Base-by-base conservation (phyloP, 2,113 vertebrate genomes). In the Phycodurus eques region DNA sequence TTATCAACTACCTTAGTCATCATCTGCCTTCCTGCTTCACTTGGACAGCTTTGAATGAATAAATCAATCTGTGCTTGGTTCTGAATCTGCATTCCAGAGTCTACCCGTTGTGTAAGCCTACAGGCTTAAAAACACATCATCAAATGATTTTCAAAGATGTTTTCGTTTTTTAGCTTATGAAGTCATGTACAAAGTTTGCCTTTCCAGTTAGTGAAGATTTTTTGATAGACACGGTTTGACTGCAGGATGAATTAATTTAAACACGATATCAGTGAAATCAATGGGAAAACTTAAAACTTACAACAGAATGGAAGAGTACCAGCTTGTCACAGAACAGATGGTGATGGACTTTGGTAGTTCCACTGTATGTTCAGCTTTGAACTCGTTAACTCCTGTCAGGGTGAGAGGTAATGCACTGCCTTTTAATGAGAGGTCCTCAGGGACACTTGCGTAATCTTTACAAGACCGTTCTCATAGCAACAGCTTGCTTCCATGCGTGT, bases 381-480 rank as follows among this genome's bases (percentile, higher is more conserved):
- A 90, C 89, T 86, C 84, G 85, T 89, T 80, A 82, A 60, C 39
- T 57, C 71, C 68, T 80, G 82, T 87, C 85, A 85, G 59, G 69
- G 77, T 68, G 67, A 76, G 78, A 75, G 81, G 77, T 84, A 78
- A 80, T 78, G 73, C 46, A 68, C 69, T 65, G 72, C 76, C 11
- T 83, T 76, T 88, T 89, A 85, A 86, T 87, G 72, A 81, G 66
- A 80, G 71, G 76, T 80, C 73, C 12, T 27, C 12, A 5, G 42
- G 63, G 81, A 79, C 15, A 35, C 75, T 83, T 84, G 81, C 81
- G 88, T 90, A 85, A 88, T 90, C 85, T 87, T 86, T 75, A 67
- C 7, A 10, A 76, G 68, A 77, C 70, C 54, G 71, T 72, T 67
- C 75, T 78, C 54, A 6, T 62, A 68, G 70, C 78, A 74, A 10